Conservation (phyloP, 2,113 vertebrate genomes). For the Nipponia nippon region DNA sequence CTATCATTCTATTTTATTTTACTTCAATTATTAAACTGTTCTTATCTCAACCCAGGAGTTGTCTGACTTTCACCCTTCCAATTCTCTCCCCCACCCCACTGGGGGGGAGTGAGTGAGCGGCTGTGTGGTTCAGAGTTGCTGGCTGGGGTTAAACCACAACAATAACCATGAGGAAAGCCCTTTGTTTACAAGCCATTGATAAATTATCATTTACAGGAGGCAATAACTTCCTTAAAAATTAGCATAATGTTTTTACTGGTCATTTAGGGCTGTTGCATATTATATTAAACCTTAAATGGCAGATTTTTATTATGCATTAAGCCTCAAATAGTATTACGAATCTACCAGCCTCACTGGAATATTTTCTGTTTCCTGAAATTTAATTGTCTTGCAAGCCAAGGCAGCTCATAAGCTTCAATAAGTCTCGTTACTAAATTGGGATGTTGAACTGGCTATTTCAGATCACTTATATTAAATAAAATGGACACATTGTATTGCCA, state of each 20-base stretch:
- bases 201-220: conserved; percentile 32
- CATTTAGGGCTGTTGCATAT: conserved; percentile 47
- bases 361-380: conserved; percentile 43
- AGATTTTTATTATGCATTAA: conserved; percentile 53
- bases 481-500: not conserved
- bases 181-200: conserved; percentile 56
- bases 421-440: conserved; percentile 31
- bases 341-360: conserved; percentile 28
- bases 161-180: conserved; percentile 19
- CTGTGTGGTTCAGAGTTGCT: too few relatives aligned
- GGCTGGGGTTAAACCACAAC: too few relatives aligned
- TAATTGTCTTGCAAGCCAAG: conserved; percentile 35
- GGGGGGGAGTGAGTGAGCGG: too few relatives aligned
- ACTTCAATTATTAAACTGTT: too few relatives aligned
- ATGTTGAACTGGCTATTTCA: not conserved
- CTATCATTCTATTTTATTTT: too few relatives aligned
- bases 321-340: conserved; percentile 10
- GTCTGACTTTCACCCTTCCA: too few relatives aligned
- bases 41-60: too few relatives aligned
- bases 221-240: conserved; percentile 45
- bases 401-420: conserved; percentile 41
- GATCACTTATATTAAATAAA: not conserved
- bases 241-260: conserved; percentile 53
- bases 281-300: conserved; percentile 37
- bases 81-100: too few relatives aligned